Evolutionary conservation across 2,113 vertebrate species (phyloP), one percentile per base, ranked within the genome.

Genomic region (Micronisus gabar): DNA sequence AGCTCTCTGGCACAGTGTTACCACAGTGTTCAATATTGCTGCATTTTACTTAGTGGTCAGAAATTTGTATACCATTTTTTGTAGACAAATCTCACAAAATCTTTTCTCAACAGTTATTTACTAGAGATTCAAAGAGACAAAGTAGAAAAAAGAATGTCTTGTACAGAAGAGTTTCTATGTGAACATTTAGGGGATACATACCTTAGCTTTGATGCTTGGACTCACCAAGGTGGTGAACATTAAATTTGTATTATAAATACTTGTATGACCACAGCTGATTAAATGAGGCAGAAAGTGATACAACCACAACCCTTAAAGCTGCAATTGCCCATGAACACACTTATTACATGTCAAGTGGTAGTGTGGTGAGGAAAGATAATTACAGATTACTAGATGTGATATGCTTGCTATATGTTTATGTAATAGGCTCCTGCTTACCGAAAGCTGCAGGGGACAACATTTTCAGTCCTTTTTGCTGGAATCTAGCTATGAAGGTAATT

Each of bases 191-290:
- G 34, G 22, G 13, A 8, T 27, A 11, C 8, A 21, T 36, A 20
- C 65, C 10, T 79, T 8, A 21, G 6, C 34, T 61, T 66, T 0
- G 1, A 5, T 7, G 10, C 19, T 48, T 38, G 13, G 6, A 34
- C 7, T 30, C 11, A 19, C 7, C 32, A 50, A 50, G 3, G 9
- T 59, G 47, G 7, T 38, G n/a, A 63, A 66, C 25, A 55, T 74
- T 41, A 41, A n/a, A 85, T 52, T 85, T 59, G 7, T 40, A 12
- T 12, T 71, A 36, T 36, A 83, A 61, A 52, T 47, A 19, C 26
- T 86, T 1, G 0, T 63, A 27, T 29, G 62, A 72, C 38, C 8
- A 41, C 15, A 41, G 40, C 41, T 41, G 25, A 53, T 41, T 84
- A 81, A 94, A 81, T 26, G 45, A 91, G 27, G 43, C 53, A 88